These are phyloP conservation scores for Falco berigora DNA, from an alignment of 2,797 vertebrate genomes.

Conservation along the genomic window DNA sequence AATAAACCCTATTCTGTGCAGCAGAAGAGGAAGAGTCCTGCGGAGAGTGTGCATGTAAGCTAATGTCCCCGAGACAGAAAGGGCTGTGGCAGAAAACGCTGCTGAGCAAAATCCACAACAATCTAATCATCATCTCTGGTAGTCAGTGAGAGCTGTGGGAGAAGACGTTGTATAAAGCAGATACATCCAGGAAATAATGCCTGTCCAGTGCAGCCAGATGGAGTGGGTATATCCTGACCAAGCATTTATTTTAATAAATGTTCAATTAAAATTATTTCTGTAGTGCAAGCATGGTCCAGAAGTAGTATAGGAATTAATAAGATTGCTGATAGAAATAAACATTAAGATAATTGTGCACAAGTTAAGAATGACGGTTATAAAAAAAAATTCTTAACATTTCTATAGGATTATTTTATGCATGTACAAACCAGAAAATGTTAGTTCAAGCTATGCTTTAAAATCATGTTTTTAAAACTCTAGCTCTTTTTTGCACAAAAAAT, in stretches of 20 bases:
- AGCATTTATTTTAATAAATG: slow-evolving; percentile 55
- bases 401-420: not conserved
- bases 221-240: slow-evolving; percentile 51
- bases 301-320: slow-evolving; percentile 47
- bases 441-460: not conserved
- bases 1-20: not conserved
- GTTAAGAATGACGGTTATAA: not conserved
- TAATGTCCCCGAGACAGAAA: not conserved
- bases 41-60: not conserved
- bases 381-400: not conserved
- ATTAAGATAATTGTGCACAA: not conserved
- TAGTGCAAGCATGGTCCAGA: slow-evolving; percentile 7
- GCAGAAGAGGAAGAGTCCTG: slow-evolving; percentile 2
- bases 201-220: slow-evolving; percentile 47
- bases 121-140: slow-evolving; percentile 39
- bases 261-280: slow-evolving; percentile 56
- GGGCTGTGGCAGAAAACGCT: not conserved
- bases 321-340: not conserved
- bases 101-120: slow-evolving; percentile 8
- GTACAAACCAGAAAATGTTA: not conserved
- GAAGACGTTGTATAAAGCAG: slow-evolving; percentile 28
- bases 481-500: not conserved
- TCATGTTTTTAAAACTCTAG: not conserved
- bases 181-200: slow-evolving; percentile 49
- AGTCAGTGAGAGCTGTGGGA: slow-evolving; percentile 5